These are phyloP conservation scores for Drosophila prolongata DNA, from an alignment of 2,888 invertebrate species.

Conservation along the genomic window DNA sequence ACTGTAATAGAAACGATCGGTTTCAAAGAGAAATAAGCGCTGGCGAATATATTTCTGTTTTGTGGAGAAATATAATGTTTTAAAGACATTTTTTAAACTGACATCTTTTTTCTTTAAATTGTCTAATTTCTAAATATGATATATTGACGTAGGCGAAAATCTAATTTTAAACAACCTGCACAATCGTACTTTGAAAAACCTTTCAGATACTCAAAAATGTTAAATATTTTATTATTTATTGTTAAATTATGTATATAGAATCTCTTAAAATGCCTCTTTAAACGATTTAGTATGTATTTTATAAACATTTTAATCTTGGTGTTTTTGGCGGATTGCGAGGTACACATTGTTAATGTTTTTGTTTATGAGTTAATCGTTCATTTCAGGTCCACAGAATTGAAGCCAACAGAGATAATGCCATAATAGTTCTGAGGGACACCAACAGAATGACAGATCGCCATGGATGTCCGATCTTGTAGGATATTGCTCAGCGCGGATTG, in stretches of 20 bases:
- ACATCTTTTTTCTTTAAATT: too few relatives aligned
- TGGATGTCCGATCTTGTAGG: neutral
- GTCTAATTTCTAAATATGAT: too few relatives aligned
- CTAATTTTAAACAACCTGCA: neutral
- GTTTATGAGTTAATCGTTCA: neutral
- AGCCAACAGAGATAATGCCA: neutral
- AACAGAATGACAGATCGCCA: neutral
- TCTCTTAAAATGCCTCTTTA: neutral
- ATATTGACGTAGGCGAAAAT: too few relatives aligned
- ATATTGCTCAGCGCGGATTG: neutral
- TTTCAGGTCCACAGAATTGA: neutral
- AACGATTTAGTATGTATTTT: neutral
- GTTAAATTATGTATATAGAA: too few relatives aligned
- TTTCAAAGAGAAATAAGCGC: too few relatives aligned
- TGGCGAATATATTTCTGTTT: too few relatives aligned
- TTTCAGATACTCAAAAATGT: neutral
- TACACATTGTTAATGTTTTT: neutral
- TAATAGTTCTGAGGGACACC: neutral
- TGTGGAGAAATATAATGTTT: too few relatives aligned
- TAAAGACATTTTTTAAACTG: too few relatives aligned
- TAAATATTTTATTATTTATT: too few relatives aligned
- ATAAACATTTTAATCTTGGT: neutral
- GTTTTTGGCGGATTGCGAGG: neutral
- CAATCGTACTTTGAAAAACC: neutral
- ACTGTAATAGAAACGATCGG: too few relatives aligned